Percentiles rank a stretch among this genome's conserved stretches.
phyloP scores from a whole-genome alignment of 2,888 invertebrate species.

The Lithophane leautieri region DNA sequence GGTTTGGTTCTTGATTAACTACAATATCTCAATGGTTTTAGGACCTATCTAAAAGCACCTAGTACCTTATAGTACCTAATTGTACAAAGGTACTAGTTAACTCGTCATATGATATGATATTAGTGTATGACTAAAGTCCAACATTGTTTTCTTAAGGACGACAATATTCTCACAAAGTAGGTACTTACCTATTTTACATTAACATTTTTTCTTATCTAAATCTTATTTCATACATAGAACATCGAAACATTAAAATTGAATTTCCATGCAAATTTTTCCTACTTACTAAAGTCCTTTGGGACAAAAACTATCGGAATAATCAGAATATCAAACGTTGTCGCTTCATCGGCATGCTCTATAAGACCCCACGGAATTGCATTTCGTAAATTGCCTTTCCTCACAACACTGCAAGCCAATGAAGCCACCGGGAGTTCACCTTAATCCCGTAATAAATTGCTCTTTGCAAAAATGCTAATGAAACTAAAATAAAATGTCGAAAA shows the following conservation, averaged over 20 bases:
- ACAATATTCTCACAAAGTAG: background rate
- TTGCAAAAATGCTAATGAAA: conserved; percentile 44
- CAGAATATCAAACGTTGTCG: conserved; percentile 8
- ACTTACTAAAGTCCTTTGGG: conserved; percentile 7
- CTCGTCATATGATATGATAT: background rate
- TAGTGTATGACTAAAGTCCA: too few species aligned
- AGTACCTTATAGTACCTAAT: background rate
- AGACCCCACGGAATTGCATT: conserved; percentile 37
- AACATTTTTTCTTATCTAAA: background rate
- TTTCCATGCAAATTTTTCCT: background rate
- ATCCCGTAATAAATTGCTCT: conserved; percentile 50
- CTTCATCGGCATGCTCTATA: conserved; percentile 19
- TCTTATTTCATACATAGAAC: background rate
- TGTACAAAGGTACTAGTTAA: background rate
- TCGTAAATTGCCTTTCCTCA: conserved; percentile 40
- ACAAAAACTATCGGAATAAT: conserved; percentile 14
- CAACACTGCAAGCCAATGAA: conserved; percentile 17
- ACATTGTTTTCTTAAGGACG: background rate
- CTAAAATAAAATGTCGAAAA: conserved; percentile 18
- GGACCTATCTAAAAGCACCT: too few species aligned
- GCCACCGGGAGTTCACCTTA: conserved; percentile 32
- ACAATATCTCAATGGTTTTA: background rate
- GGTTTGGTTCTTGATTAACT: background rate
- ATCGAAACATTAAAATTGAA: background rate
- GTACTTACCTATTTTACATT: background rate